Evolutionary conservation across 53 echinoderm and acorn worm genomes (phyloP).

Genomic region (Mesocentrotus franciscanus): DNA sequence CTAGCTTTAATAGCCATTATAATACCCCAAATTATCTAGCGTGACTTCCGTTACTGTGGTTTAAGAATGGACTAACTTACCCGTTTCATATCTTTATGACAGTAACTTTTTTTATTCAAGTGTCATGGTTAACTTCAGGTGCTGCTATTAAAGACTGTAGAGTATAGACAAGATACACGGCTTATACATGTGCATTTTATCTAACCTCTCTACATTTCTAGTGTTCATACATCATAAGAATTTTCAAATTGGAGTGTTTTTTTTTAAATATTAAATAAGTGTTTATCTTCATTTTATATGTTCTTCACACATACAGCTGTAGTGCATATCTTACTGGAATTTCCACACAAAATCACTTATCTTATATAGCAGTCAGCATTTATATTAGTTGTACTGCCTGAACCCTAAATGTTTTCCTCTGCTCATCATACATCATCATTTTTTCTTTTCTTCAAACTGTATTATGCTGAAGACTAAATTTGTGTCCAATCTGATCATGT

Average conservation of each 20-base stretch:
- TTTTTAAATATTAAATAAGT: background rate
- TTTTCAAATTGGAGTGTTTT: conserved; percentile 21
- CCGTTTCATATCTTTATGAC: background rate
- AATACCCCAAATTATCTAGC: background rate
- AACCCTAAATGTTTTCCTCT: background rate
- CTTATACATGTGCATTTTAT: background rate
- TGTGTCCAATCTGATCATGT: conserved; percentile 51
- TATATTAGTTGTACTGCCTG: background rate
- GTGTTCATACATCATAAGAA: background rate
- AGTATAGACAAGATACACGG: conserved; percentile 1
- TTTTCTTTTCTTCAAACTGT: background rate
- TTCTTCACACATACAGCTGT: background rate
- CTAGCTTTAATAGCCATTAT: background rate
- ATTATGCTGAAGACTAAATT: background rate
- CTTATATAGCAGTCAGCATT: background rate
- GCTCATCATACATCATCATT: background rate
- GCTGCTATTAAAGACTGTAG: conserved; percentile 1
- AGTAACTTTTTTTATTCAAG: background rate
- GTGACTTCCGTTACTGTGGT: background rate
- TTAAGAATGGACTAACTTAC: background rate
- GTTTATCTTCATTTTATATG: background rate
- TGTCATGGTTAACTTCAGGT: conserved; percentile 21
- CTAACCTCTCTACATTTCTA: background rate
- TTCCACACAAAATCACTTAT: background rate
- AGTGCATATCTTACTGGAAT: background rate